phyloP scores from a whole-genome alignment of 37 sponge, comb jelly and placozoan genomes.

The Petrosia ficiformis region DNA sequence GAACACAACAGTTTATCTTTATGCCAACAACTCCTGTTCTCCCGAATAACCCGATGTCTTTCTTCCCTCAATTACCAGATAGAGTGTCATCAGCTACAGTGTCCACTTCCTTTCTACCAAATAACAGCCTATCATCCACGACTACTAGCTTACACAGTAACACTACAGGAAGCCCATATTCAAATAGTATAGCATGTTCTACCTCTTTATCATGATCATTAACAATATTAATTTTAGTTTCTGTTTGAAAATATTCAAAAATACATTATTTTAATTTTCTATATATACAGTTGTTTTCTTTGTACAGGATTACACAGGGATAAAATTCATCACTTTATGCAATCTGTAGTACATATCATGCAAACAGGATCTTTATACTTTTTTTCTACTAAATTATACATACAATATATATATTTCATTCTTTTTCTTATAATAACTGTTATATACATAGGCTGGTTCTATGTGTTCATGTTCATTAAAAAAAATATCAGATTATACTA shows the following conservation, averaged over 20 bases:
- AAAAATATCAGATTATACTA: too few relatives aligned
- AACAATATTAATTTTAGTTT: too few relatives aligned
- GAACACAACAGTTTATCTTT: constrained; percentile 65
- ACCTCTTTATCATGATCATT: neutral
- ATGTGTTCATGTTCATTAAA: neutral
- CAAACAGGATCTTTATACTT: neutral
- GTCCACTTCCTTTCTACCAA: neutral
- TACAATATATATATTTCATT: neutral
- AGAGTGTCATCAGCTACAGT: neutral
- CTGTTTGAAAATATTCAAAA: too few relatives aligned
- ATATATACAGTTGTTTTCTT: too few relatives aligned
- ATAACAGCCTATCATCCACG: neutral
- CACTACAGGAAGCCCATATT: neutral
- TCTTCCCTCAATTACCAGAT: constrained; percentile 44
- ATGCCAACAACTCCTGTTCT: constrained; percentile 69
- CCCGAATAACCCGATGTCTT: constrained; percentile 23
- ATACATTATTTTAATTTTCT: too few relatives aligned
- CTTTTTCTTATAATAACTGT: too few relatives aligned
- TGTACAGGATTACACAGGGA: neutral
- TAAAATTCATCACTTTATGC: neutral
- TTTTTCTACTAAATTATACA: neutral
- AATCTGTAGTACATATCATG: neutral
- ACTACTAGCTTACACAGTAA: neutral
- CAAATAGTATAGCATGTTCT: neutral
- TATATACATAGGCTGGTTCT: neutral